Evolutionary conservation across 1,140 invertebrate genomes (phyloP), one percentile per base, ranked within the genome.

Genomic region (Sitobion miscanthi): DNA sequence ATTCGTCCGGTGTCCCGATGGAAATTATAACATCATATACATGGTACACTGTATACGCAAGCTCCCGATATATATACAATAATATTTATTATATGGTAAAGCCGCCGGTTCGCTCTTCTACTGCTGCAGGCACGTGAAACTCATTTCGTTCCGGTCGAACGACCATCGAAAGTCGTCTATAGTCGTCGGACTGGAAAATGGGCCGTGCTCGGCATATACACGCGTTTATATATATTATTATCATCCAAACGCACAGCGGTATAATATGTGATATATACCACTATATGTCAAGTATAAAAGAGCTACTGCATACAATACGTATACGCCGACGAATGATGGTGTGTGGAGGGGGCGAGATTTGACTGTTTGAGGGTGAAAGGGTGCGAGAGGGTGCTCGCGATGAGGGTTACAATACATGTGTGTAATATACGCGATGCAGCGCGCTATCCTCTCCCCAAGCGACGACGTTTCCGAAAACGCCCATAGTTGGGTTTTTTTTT

Each of bases 71-170:
- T 52, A 17, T 52, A 69, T 62, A 62, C 14, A 69, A 69, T n/a
- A 69, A 47, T 47, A 47, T 9, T 8, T 47, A 47, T 47, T 14
- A 30, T 30, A 30, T 69, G 62, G 62, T n/a, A 21, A 6, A 77
- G 62, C 23, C 8, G 23, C 11, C 21, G 38, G 11, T 88, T 88
- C 20, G 47, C 6, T 2, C 21, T 85, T 7, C 35, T 38, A 23
- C 82, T 83, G 20, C 45, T 45, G 85, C 49, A n/a, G 52, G 87
- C 87, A 89, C 87, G 87, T 89, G 87, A 89, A 89, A 89, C 87
- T 20, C 87, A 54, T 89, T 89, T 89, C 47, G 35, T 89, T 89
- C 49, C 87, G 49, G 87, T 89, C 49, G 87, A 89, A 89, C 87
- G 87, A 38, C 62, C 62, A n/a, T 77, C 87, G n/a, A 54, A 89